phyloP scores from a whole-genome alignment of 2,113 vertebrate genomes.

The Pagrus major region DNA sequence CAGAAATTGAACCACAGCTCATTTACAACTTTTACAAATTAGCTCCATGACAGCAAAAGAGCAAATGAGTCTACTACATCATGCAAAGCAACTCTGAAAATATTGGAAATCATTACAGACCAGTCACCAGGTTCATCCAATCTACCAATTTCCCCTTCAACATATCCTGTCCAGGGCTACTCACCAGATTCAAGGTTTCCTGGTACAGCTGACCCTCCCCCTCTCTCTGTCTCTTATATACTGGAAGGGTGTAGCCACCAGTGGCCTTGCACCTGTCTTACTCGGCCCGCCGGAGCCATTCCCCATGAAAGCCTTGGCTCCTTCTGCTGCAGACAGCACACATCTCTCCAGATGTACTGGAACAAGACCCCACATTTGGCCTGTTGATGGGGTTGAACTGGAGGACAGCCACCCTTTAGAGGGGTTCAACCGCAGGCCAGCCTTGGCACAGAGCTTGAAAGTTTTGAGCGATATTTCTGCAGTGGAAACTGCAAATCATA shows the following conservation, averaged over 20 bases:
- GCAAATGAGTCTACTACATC: background rate
- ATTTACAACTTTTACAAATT: constrained; percentile 20
- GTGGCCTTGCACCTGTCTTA: constrained; percentile 43
- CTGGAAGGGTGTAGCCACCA: background rate
- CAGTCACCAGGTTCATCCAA: background rate
- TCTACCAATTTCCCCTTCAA: background rate
- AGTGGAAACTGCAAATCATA: background rate
- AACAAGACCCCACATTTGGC: background rate
- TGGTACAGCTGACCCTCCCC: background rate
- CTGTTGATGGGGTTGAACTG: constrained; percentile 27
- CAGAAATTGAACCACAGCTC: background rate
- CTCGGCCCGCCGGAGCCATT: background rate
- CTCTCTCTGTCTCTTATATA: constrained; percentile 24
- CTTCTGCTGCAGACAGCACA: constrained; percentile 4
- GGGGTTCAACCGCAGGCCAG: background rate
- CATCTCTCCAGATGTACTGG: constrained; percentile 7
- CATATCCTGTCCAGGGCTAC: background rate
- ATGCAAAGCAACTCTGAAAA: background rate
- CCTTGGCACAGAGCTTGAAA: background rate
- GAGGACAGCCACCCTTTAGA: constrained; percentile 22
- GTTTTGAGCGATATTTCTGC: background rate
- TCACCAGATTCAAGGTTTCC: constrained; percentile 38
- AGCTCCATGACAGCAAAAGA: background rate
- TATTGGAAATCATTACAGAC: constrained; percentile 31
- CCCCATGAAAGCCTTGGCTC: constrained; percentile 20